Base-by-base conservation (phyloP, 1,140 invertebrate genomes). In the Globodera rostochiensis region DNA sequence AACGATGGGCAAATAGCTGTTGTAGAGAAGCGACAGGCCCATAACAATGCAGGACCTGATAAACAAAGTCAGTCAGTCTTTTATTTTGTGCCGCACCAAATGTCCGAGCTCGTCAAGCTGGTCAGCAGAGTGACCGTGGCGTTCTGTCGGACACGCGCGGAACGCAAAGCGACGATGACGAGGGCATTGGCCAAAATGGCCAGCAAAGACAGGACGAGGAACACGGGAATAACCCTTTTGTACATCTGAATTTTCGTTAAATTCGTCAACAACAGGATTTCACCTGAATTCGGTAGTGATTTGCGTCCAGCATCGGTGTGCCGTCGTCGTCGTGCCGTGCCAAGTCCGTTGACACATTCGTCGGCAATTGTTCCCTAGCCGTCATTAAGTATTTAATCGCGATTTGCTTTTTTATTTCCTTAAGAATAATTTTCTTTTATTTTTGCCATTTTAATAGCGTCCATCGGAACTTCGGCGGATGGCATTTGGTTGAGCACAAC, bases 1-100 rank as follows among this genome's bases (percentile, higher is more conserved):
- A 4, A 88, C 84, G 8, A 77, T 83, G 6, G 85, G 85, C 47
- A 86, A 73, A 66, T 85, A 86, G 25, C 86, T 87, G 77, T 86
- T 86, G 67, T 86, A 88, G 4, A 86, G 50, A 19, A 86, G 84
- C 7, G 86, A 87, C 46, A 80, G 53, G 8, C 83, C 86, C 46
- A 86, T 83, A 47, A 86, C 84, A 19, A 77, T 81, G 60, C 74
- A 74, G 45, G 86, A 85, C 81, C 80, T 81, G 25, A 46, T 15
- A 81, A 45, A 25, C n/a, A 67, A 46, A 49, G 67, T 8, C 45
- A 25, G 25, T n/a, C 25, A 66, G 8, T n/a, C 3, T 45, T 69
- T 5, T n/a, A 25, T 50, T 57, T 46, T 9, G 13, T 25, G 73
- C 67, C 70, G 6, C 13, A 81, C 86, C 86, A 86, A 67, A 86